A percentile compares a stretch with the other conserved stretches of the same genome.
Conservation (phyloP, 2,113 vertebrate species). For the Aviceda subcristata region DNA sequence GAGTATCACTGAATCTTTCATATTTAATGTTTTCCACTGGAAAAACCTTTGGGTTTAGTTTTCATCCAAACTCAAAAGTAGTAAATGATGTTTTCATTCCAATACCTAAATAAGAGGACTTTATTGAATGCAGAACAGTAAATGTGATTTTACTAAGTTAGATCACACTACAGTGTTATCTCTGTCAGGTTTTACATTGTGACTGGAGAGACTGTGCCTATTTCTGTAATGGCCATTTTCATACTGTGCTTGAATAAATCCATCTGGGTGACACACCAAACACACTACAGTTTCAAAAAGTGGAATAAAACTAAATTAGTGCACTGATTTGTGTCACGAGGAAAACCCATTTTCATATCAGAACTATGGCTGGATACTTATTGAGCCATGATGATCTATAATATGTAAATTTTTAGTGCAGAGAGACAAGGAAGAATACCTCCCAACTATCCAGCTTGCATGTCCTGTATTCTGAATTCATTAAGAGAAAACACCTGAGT, state of each 20-base stretch:
- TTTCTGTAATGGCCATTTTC: slow-evolving; percentile 44
- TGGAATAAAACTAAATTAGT: slow-evolving; percentile 44
- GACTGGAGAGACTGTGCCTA: background rate
- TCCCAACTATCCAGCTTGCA: background rate
- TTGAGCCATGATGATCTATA: background rate
- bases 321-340: background rate
- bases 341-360: slow-evolving; percentile 31
- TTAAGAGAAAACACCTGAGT: background rate
- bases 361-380: background rate
- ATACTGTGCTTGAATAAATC: slow-evolving; percentile 53
- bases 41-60: background rate
- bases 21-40: background rate
- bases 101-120: background rate
- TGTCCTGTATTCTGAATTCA: background rate
- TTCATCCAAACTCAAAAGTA: background rate
- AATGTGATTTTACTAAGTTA: background rate
- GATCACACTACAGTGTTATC: background rate
- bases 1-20: background rate
- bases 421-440: background rate
- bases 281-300: slow-evolving; percentile 16
- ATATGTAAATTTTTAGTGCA: background rate
- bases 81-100: background rate
- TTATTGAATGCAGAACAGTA: background rate
- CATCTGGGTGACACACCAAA: slow-evolving; percentile 5
- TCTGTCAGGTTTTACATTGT: slow-evolving; percentile 20